These are phyloP conservation scores for Drosophila mayri DNA, from an alignment of 1,140 invertebrate genomes.

Conservation along the genomic window DNA sequence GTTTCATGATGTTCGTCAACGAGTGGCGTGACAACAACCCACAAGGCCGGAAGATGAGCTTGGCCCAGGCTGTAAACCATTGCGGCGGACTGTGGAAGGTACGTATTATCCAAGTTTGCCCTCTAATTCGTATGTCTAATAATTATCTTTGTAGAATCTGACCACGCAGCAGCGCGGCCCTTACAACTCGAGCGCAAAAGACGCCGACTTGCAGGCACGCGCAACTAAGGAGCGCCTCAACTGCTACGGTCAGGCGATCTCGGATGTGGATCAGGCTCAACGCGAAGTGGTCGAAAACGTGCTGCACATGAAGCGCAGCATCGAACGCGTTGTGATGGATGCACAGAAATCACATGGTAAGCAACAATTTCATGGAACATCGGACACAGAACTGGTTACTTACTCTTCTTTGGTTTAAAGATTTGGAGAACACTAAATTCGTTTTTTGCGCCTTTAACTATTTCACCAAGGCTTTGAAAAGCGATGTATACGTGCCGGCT, in stretches of 20 bases:
- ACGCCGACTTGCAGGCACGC: slow-evolving; percentile 8
- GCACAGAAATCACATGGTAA: slow-evolving; percentile 51
- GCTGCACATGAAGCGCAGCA: slow-evolving; percentile 59
- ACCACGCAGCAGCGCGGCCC: slow-evolving; percentile 48
- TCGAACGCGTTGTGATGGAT: slow-evolving; percentile 49
- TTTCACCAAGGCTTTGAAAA: slow-evolving; percentile 52
- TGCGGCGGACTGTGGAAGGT: slow-evolving; percentile 56
- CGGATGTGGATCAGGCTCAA: slow-evolving; percentile 36
- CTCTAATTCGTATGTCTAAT: background rate
- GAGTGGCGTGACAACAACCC: slow-evolving; percentile 35
- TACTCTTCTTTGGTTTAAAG: slow-evolving; percentile 11
- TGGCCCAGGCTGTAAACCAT: slow-evolving; percentile 26
- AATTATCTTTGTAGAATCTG: slow-evolving; percentile 30
- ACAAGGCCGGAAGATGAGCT: slow-evolving; percentile 7
- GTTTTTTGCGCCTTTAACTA: slow-evolving; percentile 71
- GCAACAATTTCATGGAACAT: background rate
- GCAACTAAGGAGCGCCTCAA: slow-evolving; percentile 33
- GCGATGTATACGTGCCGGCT: slow-evolving; percentile 67
- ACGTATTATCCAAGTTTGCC: slow-evolving; percentile 6
- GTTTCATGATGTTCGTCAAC: slow-evolving; percentile 60
- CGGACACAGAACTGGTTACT: background rate
- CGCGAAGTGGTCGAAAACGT: slow-evolving; percentile 11
- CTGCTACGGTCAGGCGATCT: slow-evolving; percentile 43
- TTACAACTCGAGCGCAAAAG: slow-evolving; percentile 45
- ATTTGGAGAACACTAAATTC: slow-evolving; percentile 54